These are phyloP conservation scores for Mactromeris polynyma DNA, from an alignment of 2,888 invertebrate species.

Conservation along the genomic window DNA sequence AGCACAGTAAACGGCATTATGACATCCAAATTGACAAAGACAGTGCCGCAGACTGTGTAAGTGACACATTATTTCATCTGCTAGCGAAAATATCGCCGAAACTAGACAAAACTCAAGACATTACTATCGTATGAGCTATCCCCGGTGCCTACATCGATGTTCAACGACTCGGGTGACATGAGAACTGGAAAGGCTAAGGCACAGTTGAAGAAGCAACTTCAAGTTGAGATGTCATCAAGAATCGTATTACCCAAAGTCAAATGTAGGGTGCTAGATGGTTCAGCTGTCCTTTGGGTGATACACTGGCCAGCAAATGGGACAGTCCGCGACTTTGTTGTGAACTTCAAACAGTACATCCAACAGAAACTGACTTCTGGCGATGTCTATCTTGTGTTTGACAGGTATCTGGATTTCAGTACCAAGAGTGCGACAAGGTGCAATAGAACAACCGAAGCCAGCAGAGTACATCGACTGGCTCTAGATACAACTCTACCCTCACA, in stretches of 20 bases:
- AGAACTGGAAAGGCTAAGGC: slow-evolving; percentile 33
- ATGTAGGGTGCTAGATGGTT: slow-evolving; percentile 30
- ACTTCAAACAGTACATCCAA: not conserved
- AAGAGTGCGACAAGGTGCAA: not conserved
- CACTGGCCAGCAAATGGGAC: slow-evolving; percentile 16
- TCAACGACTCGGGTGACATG: slow-evolving; percentile 36
- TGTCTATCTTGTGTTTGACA: slow-evolving; percentile 26
- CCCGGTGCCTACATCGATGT: slow-evolving; percentile 52
- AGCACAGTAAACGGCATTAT: no score
- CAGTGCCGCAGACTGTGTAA: no score
- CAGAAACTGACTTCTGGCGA: not conserved
- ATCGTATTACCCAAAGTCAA: not conserved
- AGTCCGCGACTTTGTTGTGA: slow-evolving; percentile 2
- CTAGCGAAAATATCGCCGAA: no score
- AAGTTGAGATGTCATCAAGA: not conserved
- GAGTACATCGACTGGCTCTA: not conserved
- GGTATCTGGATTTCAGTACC: slow-evolving; percentile 16
- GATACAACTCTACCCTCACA: not conserved
- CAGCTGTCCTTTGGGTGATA: slow-evolving; percentile 28
- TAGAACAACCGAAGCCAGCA: not conserved
- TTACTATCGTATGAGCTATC: slow-evolving; percentile 28
- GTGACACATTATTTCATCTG: no score
- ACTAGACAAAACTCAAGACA: no score
- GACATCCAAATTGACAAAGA: no score
- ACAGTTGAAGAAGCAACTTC: not conserved